phyloP scores from a whole-genome alignment of 2,888 invertebrate genomes.

The Electrophaes corylata region DNA sequence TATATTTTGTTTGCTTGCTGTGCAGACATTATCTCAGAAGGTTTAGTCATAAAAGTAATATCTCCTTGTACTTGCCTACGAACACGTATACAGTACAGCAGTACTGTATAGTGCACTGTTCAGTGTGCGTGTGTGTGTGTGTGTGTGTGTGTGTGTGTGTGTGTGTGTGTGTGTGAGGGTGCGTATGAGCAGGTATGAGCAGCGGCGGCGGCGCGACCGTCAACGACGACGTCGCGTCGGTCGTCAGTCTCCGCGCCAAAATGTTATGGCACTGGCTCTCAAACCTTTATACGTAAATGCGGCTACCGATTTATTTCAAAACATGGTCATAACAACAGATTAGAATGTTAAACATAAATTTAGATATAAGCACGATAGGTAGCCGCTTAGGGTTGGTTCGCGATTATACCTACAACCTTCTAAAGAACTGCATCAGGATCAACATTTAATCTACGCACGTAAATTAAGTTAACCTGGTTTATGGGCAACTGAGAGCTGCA shows the following conservation, averaged over 20 bases:
- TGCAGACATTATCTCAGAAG: neutral
- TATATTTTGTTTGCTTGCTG: neutral
- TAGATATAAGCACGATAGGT: no score
- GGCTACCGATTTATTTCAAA: no score
- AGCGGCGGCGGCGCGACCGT: conserved; percentile 15
- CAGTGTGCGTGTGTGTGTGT: neutral
- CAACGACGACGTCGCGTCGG: neutral
- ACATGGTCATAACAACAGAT: no score
- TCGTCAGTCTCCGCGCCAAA: conserved; percentile 8
- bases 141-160: neutral
- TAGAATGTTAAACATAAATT: no score
- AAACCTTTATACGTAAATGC: neutral
- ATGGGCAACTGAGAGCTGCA: no score
- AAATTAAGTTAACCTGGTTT: no score
- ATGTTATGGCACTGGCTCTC: conserved; percentile 7
- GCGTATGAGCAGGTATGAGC: no score
- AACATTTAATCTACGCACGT: no score
- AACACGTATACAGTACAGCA: neutral
- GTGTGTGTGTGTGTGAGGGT: neutral
- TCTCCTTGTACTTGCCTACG: neutral
- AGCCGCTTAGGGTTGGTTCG: no score
- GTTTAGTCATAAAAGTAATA: conserved; percentile 7
- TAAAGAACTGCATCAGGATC: no score
- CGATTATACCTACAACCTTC: no score
- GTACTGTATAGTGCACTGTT: neutral